Evolutionary conservation across 2,113 vertebrate species (phyloP).

Genomic region (Takifugu flavidus): DNA sequence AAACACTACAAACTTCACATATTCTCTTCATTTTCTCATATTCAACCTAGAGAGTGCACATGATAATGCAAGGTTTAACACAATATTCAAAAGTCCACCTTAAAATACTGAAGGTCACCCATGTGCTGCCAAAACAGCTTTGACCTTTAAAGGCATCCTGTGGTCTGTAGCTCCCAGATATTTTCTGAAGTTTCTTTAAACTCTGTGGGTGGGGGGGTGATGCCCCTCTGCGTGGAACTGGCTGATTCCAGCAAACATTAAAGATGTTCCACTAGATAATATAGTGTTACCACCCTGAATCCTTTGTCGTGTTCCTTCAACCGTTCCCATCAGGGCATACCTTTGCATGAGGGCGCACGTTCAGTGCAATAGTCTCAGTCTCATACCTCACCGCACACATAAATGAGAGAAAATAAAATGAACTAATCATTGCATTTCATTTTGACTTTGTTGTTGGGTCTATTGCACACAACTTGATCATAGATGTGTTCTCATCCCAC

Average conservation of each 20-base stretch:
- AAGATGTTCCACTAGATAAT: neutral
- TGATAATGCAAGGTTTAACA: too few species aligned
- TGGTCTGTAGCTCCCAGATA: neutral
- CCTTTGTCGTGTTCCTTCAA: too few species aligned
- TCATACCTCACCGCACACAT: too few species aligned
- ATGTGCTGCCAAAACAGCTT: neutral
- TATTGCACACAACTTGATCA: too few species aligned
- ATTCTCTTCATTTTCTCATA: neutral
- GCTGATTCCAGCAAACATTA: neutral
- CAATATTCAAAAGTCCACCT: too few species aligned
- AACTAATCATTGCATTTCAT: too few species aligned
- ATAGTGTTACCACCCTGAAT: too few species aligned
- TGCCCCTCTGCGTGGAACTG: neutral
- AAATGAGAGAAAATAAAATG: too few species aligned
- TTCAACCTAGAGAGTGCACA: neutral
- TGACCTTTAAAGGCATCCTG: neutral
- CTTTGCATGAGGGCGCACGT: neutral
- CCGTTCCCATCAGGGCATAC: neutral
- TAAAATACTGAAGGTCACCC: neutral
- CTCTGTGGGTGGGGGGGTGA: neutral
- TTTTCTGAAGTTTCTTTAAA: neutral
- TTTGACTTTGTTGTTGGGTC: too few species aligned
- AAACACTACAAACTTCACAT: too few species aligned
- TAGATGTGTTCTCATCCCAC: too few species aligned
- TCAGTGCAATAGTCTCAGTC: neutral